A percentile compares a stretch with the other conserved stretches of the same genome.
Evolutionary conservation across 2,113 vertebrate species (phyloP).

Genomic region (Muscicapa adusta): DNA sequence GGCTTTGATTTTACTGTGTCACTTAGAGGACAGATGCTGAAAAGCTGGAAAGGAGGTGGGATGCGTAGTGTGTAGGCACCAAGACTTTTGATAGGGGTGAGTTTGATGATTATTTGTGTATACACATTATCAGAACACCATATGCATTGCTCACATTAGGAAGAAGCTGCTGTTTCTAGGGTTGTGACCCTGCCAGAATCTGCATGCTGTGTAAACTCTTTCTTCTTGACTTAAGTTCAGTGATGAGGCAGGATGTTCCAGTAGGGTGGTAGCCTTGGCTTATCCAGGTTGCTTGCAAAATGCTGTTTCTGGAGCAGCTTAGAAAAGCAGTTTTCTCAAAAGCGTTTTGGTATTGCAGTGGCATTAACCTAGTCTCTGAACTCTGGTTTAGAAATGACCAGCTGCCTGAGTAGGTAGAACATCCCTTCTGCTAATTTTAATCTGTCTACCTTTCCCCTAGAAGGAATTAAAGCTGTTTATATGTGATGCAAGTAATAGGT

Average conservation of each 20-base stretch:
- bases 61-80: background rate
- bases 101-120: background rate
- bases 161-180: background rate
- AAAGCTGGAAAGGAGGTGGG: background rate
- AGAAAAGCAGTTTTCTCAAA: background rate
- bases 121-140: rapidly evolving
- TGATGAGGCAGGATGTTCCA: background rate
- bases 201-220: background rate
- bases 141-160: background rate
- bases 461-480: background rate
- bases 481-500: background rate
- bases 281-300: background rate
- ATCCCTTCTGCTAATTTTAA: background rate
- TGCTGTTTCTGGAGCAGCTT: background rate
- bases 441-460: background rate
- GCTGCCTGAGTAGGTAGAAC: background rate
- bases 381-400: background rate
- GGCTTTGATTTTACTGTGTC: background rate
- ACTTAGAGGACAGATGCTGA: background rate
- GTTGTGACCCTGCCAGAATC: background rate
- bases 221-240: background rate
- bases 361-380: background rate
- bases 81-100: background rate
- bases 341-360: background rate
- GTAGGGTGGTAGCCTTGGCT: background rate